A percentile compares a stretch with the other conserved stretches of the same genome.
Conservation (phyloP, 2,888 invertebrate species). For the Nebria salina region DNA sequence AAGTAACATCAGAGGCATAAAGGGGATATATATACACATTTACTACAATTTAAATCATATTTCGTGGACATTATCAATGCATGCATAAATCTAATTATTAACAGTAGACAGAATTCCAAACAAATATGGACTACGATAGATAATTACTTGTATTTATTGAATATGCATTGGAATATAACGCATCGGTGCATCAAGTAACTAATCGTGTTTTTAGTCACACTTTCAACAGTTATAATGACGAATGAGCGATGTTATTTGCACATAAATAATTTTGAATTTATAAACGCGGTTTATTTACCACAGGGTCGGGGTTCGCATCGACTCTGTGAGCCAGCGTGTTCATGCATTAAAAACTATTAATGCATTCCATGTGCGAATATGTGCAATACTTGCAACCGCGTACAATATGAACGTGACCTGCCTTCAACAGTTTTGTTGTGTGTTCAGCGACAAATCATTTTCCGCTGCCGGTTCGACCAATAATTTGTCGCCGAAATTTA, state of each 20-base stretch:
- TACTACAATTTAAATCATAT: background rate
- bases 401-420: slow-evolving; percentile 11
- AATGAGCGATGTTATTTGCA: slow-evolving; percentile 12
- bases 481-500: slow-evolving; percentile 7
- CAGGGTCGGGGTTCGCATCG: no score
- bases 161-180: background rate
- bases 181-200: background rate
- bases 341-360: slow-evolving; percentile 23
- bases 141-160: background rate
- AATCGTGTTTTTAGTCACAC: slow-evolving; percentile 22
- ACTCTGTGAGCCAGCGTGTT: background rate
- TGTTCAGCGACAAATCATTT: slow-evolving; percentile 22
- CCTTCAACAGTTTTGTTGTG: slow-evolving; percentile 13
- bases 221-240: slow-evolving; percentile 19
- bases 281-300: slow-evolving; percentile 17
- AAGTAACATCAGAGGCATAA: no score
- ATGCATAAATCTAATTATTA: background rate
- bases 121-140: background rate
- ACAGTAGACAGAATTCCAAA: background rate
- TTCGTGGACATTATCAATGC: background rate
- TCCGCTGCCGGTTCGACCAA: background rate
- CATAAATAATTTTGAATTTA: slow-evolving; percentile 20
- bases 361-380: background rate
- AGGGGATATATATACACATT: background rate
- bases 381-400: background rate